Percentiles rank a stretch among this genome's conserved stretches.
Evolutionary conservation across 35 echinoderm and acorn worm genomes (phyloP).

Genomic region (Stichopus chloronotus): DNA sequence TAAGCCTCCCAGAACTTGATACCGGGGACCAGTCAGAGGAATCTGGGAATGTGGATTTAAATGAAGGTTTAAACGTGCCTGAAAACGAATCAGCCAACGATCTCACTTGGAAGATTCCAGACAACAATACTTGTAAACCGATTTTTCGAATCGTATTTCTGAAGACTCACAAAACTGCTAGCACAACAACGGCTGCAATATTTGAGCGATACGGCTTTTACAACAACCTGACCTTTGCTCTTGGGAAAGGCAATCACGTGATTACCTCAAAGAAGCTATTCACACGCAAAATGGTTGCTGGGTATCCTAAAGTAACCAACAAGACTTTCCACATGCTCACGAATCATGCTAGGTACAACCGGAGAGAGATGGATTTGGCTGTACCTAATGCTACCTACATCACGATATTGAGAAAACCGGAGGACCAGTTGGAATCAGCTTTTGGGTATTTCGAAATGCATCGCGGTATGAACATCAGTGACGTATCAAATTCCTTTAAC

Average conservation of each 20-base stretch:
- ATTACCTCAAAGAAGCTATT: constrained; percentile 25
- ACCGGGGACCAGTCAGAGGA: too few relatives aligned
- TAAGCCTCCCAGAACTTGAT: too few relatives aligned
- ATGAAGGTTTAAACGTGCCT: too few relatives aligned
- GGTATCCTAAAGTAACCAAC: background rate
- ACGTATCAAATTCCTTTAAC: background rate
- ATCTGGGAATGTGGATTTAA: too few relatives aligned
- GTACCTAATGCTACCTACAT: constrained; percentile 75
- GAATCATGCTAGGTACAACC: constrained; percentile 76
- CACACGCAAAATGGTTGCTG: constrained; percentile 26
- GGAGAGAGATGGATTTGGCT: constrained; percentile 62
- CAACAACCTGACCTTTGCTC: constrained; percentile 58
- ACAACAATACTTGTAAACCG: too few relatives aligned
- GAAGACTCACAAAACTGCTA: constrained; percentile 89
- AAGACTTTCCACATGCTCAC: constrained; percentile 11
- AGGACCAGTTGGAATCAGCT: constrained; percentile 73
- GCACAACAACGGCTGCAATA: constrained; percentile 72
- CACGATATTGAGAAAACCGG: constrained; percentile 74
- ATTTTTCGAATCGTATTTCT: constrained; percentile 63
- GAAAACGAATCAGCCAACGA: too few relatives aligned
- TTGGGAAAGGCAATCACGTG: constrained; percentile 20
- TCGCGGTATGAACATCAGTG: background rate
- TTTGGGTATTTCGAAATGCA: constrained; percentile 70
- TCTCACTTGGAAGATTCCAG: too few relatives aligned
- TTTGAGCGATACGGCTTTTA: constrained; percentile 73